Conservation (phyloP, 2,888 invertebrate species). For the Agonum fuliginosum region DNA sequence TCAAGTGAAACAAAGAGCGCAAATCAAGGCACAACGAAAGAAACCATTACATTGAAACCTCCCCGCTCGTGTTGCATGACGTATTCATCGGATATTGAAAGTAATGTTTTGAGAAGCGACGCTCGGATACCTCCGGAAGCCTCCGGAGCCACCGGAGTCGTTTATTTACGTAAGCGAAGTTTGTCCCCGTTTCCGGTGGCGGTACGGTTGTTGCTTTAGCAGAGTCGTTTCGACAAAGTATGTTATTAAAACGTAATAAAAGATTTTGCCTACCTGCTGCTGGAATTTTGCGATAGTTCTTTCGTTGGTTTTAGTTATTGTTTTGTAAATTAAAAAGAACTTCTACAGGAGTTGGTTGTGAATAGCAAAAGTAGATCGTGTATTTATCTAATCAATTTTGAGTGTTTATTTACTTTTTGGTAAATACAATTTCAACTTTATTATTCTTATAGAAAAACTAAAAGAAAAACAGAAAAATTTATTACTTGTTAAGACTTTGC, state of each 20-base stretch:
- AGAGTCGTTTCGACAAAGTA: constrained; percentile 3
- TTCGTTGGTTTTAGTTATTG: constrained; percentile 15
- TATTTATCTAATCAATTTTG: too few relatives aligned
- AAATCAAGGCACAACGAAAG: not conserved
- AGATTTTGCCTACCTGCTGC: constrained; percentile 22
- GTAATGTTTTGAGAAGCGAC: constrained; percentile 50
- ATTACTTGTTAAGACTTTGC: too few relatives aligned
- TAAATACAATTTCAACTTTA: too few relatives aligned
- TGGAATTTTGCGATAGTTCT: constrained; percentile 20
- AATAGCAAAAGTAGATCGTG: too few relatives aligned
- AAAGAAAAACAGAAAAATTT: too few relatives aligned
- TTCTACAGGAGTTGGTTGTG: not conserved
- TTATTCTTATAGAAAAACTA: too few relatives aligned
- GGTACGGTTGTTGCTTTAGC: constrained; percentile 13
- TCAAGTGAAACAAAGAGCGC: constrained; percentile 42
- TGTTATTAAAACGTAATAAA: constrained; percentile 32
- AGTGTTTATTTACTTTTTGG: too few relatives aligned
- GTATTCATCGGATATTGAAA: constrained; percentile 68
- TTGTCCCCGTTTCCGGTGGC: constrained; percentile 5
- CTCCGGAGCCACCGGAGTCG: not conserved
- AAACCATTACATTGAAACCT: constrained; percentile 69
- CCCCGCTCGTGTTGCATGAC: constrained; percentile 69
- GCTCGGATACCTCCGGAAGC: constrained; percentile 6
- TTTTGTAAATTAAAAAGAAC: constrained; percentile 23
- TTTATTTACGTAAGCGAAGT: constrained; percentile 41